Percentiles rank a stretch among this genome's conserved stretches.
Evolutionary conservation across 64 coral and sea anemone species (phyloP).

Genomic region (Montipora capricornis): DNA sequence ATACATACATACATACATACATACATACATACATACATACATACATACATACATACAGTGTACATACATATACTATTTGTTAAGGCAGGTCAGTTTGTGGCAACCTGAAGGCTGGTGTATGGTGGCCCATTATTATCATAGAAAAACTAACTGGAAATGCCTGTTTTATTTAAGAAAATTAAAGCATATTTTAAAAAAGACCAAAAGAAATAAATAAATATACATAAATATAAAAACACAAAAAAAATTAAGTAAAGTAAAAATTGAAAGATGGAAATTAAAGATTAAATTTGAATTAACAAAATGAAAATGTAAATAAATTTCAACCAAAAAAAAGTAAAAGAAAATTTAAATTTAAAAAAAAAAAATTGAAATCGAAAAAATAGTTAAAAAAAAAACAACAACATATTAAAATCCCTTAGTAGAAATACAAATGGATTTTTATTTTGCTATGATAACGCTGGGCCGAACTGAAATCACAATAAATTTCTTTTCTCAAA

Average conservation of each 20-base stretch:
- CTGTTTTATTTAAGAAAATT: not conserved
- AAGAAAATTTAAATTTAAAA: not conserved
- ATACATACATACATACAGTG: no score
- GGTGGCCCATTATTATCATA: not conserved
- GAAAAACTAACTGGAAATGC: not conserved
- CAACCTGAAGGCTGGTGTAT: no score
- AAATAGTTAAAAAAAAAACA: no score
- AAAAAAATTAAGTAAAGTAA: not conserved
- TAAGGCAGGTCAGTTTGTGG: no score
- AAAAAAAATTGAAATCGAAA: not conserved
- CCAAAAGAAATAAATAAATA: no score
- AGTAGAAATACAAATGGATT: not conserved
- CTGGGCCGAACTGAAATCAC: constrained; percentile 26
- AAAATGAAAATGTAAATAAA: not conserved
- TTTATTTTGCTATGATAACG: constrained; percentile 29
- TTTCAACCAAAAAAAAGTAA: no score
- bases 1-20: no score
- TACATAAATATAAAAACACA: not conserved
- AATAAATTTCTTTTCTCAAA: not conserved
- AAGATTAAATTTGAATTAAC: not conserved
- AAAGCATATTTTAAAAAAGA: not conserved
- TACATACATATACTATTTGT: no score
- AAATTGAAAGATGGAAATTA: not conserved
- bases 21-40: no score
- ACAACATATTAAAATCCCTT: not conserved